Evolutionary conservation across 2,888 invertebrate species (phyloP).

Genomic region (Yponomeuta evonymella): DNA sequence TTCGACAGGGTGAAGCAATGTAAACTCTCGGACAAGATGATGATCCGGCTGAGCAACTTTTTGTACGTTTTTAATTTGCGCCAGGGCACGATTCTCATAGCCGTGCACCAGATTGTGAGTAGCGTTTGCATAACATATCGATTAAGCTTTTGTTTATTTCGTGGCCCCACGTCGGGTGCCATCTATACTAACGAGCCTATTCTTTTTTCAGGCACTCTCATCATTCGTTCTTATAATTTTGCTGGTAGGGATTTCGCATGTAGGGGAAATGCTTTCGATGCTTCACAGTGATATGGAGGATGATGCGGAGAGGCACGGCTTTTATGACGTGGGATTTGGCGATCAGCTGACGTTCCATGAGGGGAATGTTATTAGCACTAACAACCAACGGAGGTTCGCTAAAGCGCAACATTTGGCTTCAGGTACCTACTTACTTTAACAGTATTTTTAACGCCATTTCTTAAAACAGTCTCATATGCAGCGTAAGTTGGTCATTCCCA

Average conservation of each 20-base stretch:
- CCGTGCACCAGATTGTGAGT: constrained; percentile 75
- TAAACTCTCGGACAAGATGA: constrained; percentile 59
- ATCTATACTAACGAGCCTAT: constrained; percentile 10
- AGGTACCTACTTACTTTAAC: constrained; percentile 34
- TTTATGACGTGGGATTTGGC: constrained; percentile 53
- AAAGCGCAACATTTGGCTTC: constrained; percentile 68
- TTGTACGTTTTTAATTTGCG: constrained; percentile 71
- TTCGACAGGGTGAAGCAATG: constrained; percentile 63
- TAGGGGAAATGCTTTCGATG: constrained; percentile 66
- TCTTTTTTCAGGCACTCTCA: constrained; percentile 55
- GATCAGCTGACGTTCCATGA: constrained; percentile 53
- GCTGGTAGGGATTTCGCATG: constrained; percentile 67
- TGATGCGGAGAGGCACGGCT: constrained; percentile 62
- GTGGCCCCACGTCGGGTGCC: constrained; percentile 6
- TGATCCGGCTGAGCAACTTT: constrained; percentile 66
- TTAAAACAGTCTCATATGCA: too few relatives aligned
- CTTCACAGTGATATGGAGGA: constrained; percentile 71
- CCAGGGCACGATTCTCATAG: constrained; percentile 71
- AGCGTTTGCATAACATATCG: constrained; percentile 19
- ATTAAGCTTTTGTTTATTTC: not conserved
- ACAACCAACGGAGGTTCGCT: constrained; percentile 68
- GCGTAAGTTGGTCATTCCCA: too few relatives aligned
- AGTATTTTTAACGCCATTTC: too few relatives aligned
- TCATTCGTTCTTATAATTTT: constrained; percentile 66
- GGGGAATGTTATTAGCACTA: constrained; percentile 59